Percentiles rank a stretch among this genome's conserved stretches.
Conservation (phyloP, 2,797 vertebrate species). For the Coracias cyanogaster region DNA sequence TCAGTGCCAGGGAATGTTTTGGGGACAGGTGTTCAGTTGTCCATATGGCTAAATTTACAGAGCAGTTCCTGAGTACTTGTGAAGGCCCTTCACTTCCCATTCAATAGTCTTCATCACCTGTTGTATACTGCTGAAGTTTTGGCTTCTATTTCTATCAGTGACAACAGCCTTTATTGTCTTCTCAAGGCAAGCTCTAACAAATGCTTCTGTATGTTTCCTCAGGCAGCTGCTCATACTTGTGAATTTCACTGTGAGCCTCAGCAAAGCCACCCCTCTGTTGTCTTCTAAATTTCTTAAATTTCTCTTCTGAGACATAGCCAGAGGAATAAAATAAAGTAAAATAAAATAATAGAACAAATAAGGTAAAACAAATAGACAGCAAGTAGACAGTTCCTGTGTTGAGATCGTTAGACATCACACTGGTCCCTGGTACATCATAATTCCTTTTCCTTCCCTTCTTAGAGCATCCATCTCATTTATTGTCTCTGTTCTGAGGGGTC, state of each 20-base stretch:
- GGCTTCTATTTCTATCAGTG: background rate
- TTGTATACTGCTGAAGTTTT: background rate
- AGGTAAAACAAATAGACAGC: background rate
- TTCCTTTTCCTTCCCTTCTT: background rate
- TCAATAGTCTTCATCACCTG: background rate
- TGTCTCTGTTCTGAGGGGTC: background rate
- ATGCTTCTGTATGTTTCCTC: background rate
- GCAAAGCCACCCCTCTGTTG: background rate
- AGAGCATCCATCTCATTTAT: background rate
- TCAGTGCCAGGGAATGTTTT: background rate
- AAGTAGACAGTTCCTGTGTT: background rate
- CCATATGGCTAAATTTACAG: background rate
- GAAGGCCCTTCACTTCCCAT: background rate
- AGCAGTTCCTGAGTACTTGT: background rate
- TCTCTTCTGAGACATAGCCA: background rate
- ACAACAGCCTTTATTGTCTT: background rate
- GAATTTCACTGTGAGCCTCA: background rate
- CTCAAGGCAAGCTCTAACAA: background rate
- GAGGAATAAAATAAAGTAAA: background rate
- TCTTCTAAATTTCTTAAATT: background rate
- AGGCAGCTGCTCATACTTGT: background rate
- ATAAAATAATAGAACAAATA: background rate
- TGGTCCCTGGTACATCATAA: background rate
- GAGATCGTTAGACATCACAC: background rate
- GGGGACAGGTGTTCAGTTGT: background rate